phyloP scores from a whole-genome alignment of 2,113 vertebrate genomes.

The Tringa solitaria region DNA sequence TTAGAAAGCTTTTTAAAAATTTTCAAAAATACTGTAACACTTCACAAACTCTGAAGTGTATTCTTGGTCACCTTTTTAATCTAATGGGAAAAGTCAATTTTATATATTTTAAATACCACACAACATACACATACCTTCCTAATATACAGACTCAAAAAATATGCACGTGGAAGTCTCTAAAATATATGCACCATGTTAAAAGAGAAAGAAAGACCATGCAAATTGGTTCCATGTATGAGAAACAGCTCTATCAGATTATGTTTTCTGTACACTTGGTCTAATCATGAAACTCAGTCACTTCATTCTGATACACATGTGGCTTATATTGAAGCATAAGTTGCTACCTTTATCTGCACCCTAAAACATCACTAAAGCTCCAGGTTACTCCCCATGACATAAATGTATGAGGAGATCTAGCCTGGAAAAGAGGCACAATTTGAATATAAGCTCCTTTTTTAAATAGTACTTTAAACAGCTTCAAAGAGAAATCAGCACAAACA shows the following conservation, averaged over 20 bases:
- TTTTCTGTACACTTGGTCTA: background rate
- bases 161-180: background rate
- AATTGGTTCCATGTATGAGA: background rate
- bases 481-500: background rate
- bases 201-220: background rate
- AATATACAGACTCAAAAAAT: background rate
- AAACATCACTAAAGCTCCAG: background rate
- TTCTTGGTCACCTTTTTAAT: background rate
- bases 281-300: slow-evolving; percentile 18
- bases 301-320: background rate
- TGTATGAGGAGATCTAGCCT: background rate
- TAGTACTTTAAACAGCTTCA: background rate
- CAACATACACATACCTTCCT: accelerated
- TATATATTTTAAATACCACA: background rate
- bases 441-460: background rate
- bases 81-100: background rate
- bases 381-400: background rate
- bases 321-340: background rate
- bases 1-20: background rate
- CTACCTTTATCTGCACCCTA: background rate
- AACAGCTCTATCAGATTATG: background rate
- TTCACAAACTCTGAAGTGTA: background rate
- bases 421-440: background rate
- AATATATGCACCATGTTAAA: background rate
- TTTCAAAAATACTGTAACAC: background rate